Percentiles rank a stretch among this genome's conserved stretches.
Evolutionary conservation across 2,797 vertebrate genomes (phyloP).

Genomic region (Sebastes glaucus): DNA sequence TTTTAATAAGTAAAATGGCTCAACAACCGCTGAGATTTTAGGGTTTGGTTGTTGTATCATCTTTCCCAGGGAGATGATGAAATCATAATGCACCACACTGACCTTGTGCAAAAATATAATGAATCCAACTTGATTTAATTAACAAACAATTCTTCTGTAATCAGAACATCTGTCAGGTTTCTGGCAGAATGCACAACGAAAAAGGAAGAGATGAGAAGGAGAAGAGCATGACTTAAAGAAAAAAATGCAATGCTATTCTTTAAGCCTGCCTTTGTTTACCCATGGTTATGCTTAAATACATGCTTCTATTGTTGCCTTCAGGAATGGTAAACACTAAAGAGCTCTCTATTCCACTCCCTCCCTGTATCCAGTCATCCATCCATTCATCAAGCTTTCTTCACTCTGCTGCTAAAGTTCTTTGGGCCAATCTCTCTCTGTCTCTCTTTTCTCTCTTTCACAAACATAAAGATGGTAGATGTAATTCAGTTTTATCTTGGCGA

Average conservation of each 20-base stretch:
- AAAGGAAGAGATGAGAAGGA: background rate
- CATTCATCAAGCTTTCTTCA: constrained; percentile 47
- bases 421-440: background rate
- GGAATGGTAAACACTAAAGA: constrained; percentile 24
- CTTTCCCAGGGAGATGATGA: constrained; percentile 27
- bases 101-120: constrained; percentile 41
- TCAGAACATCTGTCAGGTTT: constrained; percentile 18
- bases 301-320: constrained; percentile 41
- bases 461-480: too few relatives aligned
- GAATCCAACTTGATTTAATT: constrained; percentile 34
- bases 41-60: constrained; percentile 29
- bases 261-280: constrained; percentile 35
- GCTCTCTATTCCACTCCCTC: constrained; percentile 1
- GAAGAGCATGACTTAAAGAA: background rate
- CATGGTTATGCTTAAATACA: constrained; percentile 38
- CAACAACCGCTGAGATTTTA: constrained; percentile 36
- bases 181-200: background rate
- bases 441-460: background rate
- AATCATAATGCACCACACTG: constrained; percentile 27
- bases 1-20: constrained; percentile 47
- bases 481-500: too few relatives aligned
- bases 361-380: constrained; percentile 26
- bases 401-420: constrained; percentile 10
- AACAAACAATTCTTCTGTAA: constrained; percentile 11
- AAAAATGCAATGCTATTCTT: constrained; percentile 12